Evolutionary conservation across 2,797 vertebrate species (phyloP).

Genomic region (Avahi laniger): DNA sequence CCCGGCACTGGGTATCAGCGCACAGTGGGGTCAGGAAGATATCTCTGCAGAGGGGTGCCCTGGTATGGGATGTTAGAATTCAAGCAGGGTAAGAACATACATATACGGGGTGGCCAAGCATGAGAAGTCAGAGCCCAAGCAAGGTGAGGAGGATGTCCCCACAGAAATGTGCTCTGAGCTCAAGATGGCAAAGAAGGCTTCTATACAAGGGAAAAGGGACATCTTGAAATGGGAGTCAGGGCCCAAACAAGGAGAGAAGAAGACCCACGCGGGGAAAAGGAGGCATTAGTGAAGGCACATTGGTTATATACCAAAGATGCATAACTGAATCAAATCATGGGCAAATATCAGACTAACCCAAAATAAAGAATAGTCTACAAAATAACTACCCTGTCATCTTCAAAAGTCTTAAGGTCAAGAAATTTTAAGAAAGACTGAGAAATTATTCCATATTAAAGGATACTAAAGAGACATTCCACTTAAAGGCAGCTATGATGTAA

Average conservation of each 20-base stretch:
- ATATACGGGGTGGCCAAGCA: not conserved
- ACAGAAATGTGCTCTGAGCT: not conserved
- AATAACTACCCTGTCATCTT: not conserved
- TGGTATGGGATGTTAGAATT: not conserved
- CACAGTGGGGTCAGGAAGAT: not conserved
- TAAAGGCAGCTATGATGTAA: not conserved
- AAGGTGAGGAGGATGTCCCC: not conserved
- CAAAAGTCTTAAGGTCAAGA: not conserved
- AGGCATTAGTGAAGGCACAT: not conserved
- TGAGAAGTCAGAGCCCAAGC: not conserved
- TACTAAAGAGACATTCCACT: not conserved
- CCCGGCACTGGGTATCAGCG: not conserved
- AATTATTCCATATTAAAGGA: not conserved
- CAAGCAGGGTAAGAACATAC: not conserved
- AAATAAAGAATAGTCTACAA: not conserved
- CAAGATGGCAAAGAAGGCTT: not conserved
- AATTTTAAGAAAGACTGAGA: not conserved
- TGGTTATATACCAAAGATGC: not conserved
- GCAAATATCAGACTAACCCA: not conserved
- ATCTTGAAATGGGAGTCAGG: not conserved
- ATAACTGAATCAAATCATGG: not conserved
- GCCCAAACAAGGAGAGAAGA: not conserved
- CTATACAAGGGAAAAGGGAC: not conserved
- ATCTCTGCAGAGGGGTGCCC: not conserved
- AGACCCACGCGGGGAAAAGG: not conserved